Conservation (phyloP, 2,888 invertebrate genomes). For the Patella pellucida region DNA sequence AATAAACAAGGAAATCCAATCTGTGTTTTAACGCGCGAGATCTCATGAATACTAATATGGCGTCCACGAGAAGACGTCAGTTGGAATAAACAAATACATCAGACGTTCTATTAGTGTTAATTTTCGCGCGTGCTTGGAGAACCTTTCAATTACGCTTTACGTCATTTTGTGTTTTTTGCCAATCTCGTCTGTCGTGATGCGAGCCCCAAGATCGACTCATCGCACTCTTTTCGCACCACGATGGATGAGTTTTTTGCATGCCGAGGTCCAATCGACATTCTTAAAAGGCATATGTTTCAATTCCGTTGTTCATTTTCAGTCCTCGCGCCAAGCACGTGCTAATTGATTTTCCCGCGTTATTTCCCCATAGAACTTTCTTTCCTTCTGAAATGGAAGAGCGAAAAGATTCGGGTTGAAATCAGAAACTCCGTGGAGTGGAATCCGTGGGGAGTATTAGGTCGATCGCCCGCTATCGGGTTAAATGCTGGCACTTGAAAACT, state of each 20-base stretch:
- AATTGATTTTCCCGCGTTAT: conserved; percentile 12
- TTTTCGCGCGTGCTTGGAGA: conserved; percentile 5
- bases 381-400: neutral
- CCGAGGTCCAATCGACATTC: conserved; percentile 7
- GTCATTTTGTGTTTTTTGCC: conserved; percentile 6
- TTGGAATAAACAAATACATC: conserved; percentile 5
- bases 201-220: neutral
- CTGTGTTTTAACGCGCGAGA: conserved; percentile 10
- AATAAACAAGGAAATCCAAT: conserved; percentile 8
- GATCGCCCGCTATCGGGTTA: too few relatives aligned
- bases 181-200: neutral
- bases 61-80: conserved; percentile 1
- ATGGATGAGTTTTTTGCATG: conserved; percentile 5
- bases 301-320: conserved; percentile 6
- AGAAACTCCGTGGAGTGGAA: neutral
- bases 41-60: conserved; percentile 11
- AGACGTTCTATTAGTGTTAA: neutral
- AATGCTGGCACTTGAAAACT: neutral
- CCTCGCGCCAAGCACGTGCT: conserved; percentile 9
- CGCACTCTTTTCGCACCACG: neutral
- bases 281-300: conserved; percentile 6
- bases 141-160: conserved; percentile 8
- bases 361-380: conserved; percentile 8
- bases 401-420: neutral
- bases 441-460: too few relatives aligned